Evolutionary conservation across 2,797 vertebrate genomes (phyloP), one percentile per base, ranked within the genome.

Genomic region (Danio choprae): DNA sequence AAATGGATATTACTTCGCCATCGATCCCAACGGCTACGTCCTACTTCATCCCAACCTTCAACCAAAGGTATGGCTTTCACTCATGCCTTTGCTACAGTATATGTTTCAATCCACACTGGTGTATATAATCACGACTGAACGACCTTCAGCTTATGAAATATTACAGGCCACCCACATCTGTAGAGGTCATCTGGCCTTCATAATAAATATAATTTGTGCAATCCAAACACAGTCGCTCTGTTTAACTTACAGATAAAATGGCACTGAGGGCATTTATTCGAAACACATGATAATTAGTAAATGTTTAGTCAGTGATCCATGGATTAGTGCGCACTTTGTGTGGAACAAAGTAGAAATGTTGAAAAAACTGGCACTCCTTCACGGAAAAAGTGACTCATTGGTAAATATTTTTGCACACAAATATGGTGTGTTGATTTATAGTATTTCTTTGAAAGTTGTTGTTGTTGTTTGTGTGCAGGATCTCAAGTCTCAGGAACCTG

Each of bases 1-100:
- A 81, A 99, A 99, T 44, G 98, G 98, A 80, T 99, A 99, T 89
- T 99, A 97, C 88, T 99, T 98, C 90, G 98, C 98, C 79, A 97
- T 99, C 29, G 98, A 99, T 89, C 97, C 97, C 84, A 99, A 99
- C 81, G 98, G 98, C 82, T 98, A 99, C 78, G 97, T 99, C 77
- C 89, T 99, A 80, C 95, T 99, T 69, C 98, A 99, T 85, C 98
- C 98, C 85, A 99, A 99, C 91, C 96, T 99, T 81, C 96, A 96
- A 84, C 96, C 98, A 82, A 93, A 93, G 95, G 97, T 99, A 95
- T 71, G 91, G 5, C 70, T 51, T 29, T 40, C 46, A 38, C 15
- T 71, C 6, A 22, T 70, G 10, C 59, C 5, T 12, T n/a, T 3
- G 9, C 11, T 62, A n/a, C n/a, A n/a, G n/a, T n/a, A 11, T 5